A percentile compares a stretch with the other conserved stretches of the same genome.
Conservation (phyloP, 2,888 invertebrate species). For the Sipha maydis region DNA sequence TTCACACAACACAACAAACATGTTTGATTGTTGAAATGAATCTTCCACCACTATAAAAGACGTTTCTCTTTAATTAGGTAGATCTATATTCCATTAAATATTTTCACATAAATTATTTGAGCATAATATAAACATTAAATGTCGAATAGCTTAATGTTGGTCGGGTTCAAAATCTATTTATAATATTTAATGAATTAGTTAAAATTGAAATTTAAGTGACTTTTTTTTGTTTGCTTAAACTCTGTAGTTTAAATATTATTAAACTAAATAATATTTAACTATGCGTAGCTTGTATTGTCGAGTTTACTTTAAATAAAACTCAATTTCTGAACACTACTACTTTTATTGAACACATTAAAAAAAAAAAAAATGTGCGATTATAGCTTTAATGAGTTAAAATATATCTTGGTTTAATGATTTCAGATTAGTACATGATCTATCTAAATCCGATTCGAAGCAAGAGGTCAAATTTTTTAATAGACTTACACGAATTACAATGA, state of each 20-base stretch:
- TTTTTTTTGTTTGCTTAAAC: not conserved
- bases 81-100: conserved; percentile 23
- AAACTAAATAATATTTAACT: no score
- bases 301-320: not conserved
- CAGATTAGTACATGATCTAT: not conserved
- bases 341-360: not conserved
- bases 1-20: not conserved
- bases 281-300: not conserved
- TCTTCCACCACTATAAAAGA: no score
- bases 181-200: conserved; percentile 9
- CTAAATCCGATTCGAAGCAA: not conserved
- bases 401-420: not conserved
- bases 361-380: not conserved
- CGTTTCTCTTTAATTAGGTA: not conserved
- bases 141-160: not conserved
- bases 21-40: not conserved
- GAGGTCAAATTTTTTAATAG: not conserved
- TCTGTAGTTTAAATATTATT: not conserved
- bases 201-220: not conserved
- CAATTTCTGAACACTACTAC: not conserved
- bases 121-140: not conserved
- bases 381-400: not conserved
- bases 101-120: conserved; percentile 27
- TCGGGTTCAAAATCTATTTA: not conserved
- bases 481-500: not conserved